Conservation (phyloP, 1,140 invertebrate genomes). For the Aphaenogaster rudis region DNA sequence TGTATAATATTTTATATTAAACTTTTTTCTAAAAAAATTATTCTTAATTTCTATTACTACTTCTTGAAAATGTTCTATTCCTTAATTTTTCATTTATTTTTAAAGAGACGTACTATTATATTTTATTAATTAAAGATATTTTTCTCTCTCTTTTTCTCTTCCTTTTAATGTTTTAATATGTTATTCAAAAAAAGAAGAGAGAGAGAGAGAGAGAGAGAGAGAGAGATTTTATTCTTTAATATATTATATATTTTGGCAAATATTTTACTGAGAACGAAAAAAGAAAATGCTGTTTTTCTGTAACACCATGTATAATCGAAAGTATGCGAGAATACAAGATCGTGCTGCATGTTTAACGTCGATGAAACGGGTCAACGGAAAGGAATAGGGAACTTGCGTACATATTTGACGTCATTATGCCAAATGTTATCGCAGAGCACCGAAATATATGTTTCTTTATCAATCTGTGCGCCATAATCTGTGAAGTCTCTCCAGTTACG, state of each 20-base stretch:
- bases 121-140: not conserved
- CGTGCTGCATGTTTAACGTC: not conserved
- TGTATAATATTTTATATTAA: not conserved
- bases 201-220: slow-evolving; percentile 8
- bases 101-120: not conserved
- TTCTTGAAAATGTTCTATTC: not conserved
- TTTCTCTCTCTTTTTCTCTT: not conserved
- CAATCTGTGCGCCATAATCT: slow-evolving; percentile 31
- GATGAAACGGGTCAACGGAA: slow-evolving; percentile 20
- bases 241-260: not conserved
- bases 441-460: slow-evolving; percentile 44
- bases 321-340: slow-evolving; percentile 15
- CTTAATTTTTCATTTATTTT: not conserved
- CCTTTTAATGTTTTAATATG: not conserved
- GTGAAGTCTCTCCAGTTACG: slow-evolving; percentile 3
- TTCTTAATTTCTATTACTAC: not conserved
- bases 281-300: not conserved
- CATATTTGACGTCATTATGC: slow-evolving; percentile 54
- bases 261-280: not conserved
- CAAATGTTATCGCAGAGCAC: slow-evolving; percentile 60
- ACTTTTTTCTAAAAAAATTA: not conserved
- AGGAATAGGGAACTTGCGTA: slow-evolving; percentile 38
- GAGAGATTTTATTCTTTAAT: slow-evolving; percentile 17
- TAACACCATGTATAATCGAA: not conserved
- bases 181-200: not conserved